Evolutionary conservation across 2,888 invertebrate species (phyloP).

Genomic region (Lamproptera curius): DNA sequence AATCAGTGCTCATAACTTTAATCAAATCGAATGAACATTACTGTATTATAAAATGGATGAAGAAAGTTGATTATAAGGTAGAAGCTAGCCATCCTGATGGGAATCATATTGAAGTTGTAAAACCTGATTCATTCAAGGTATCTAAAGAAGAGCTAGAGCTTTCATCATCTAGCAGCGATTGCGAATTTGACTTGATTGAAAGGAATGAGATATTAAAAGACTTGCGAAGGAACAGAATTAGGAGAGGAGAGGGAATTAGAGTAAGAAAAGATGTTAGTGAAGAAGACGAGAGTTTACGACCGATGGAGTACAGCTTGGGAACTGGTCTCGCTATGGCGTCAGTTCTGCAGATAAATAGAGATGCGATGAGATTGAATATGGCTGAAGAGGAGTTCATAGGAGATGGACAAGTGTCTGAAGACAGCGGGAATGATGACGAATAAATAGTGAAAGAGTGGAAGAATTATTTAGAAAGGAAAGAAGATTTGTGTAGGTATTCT

Average conservation of each 20-base stretch:
- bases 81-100: constrained; percentile 25
- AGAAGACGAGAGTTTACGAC: constrained; percentile 59
- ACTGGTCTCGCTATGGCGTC: constrained; percentile 73
- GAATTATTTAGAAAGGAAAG: neutral
- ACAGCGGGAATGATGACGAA: constrained; percentile 69
- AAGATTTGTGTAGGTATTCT: no score
- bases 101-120: no score
- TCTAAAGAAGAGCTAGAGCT: constrained; percentile 57
- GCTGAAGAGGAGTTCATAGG: constrained; percentile 67
- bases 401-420: constrained; percentile 65
- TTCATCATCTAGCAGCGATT: constrained; percentile 56
- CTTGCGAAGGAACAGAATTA: constrained; percentile 49
- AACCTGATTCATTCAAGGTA: constrained; percentile 41
- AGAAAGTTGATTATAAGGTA: no score
- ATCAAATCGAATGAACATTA: constrained; percentile 27
- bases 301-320: constrained; percentile 68
- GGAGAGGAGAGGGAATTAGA: constrained; percentile 40
- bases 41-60: constrained; percentile 43
- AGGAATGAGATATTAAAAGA: constrained; percentile 49
- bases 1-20: constrained; percentile 44
- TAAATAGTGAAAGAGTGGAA: neutral
- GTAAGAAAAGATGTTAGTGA: constrained; percentile 37
- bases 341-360: constrained; percentile 53
- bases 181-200: constrained; percentile 41
- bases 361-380: constrained; percentile 41